Conservation (phyloP, 1,140 invertebrate genomes). For the Drosophila santomea region DNA sequence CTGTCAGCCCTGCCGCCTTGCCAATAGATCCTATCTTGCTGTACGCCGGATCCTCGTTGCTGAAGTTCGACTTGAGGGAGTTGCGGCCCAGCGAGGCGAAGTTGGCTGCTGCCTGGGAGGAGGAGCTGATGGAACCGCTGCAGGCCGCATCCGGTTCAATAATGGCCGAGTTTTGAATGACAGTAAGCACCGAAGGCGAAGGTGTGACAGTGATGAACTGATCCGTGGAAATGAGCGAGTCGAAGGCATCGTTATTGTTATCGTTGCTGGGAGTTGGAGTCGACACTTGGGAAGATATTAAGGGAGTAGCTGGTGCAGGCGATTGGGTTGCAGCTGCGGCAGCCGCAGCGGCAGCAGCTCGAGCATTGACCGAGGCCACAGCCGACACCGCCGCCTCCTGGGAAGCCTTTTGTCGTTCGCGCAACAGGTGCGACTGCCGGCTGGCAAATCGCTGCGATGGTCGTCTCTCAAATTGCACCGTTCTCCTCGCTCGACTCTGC, state of each 20-base stretch:
- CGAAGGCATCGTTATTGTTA: slow-evolving; percentile 79
- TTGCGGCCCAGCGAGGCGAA: slow-evolving; percentile 73
- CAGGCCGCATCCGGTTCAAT: slow-evolving; percentile 72
- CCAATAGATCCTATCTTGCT: slow-evolving; percentile 82
- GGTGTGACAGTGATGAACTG: slow-evolving; percentile 71
- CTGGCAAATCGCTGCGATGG: slow-evolving; percentile 98
- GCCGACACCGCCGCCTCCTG: slow-evolving; percentile 85
- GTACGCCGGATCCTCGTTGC: slow-evolving; percentile 79
- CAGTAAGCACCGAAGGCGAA: slow-evolving; percentile 80
- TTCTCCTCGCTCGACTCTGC: slow-evolving; percentile 93
- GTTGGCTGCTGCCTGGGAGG: slow-evolving; percentile 58
- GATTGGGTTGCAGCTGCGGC: slow-evolving; percentile 76
- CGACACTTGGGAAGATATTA: slow-evolving; percentile 15
- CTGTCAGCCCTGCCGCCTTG: slow-evolving; percentile 78
- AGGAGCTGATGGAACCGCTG: slow-evolving; percentile 73
- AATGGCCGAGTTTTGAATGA: slow-evolving; percentile 82
- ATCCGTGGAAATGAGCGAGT: slow-evolving; percentile 69
- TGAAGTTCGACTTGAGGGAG: slow-evolving; percentile 80
- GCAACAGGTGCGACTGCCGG: slow-evolving; percentile 92
- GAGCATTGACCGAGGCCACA: slow-evolving; percentile 70
- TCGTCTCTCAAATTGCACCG: slow-evolving; percentile 97
- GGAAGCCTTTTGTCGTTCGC: slow-evolving; percentile 89
- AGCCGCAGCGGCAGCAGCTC: slow-evolving; percentile 68
- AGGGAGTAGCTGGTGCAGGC: slow-evolving; percentile 22
- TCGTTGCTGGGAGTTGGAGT: slow-evolving; percentile 58